phyloP scores from a whole-genome alignment of 2,888 invertebrate species.

The Thymelicus acteon region DNA sequence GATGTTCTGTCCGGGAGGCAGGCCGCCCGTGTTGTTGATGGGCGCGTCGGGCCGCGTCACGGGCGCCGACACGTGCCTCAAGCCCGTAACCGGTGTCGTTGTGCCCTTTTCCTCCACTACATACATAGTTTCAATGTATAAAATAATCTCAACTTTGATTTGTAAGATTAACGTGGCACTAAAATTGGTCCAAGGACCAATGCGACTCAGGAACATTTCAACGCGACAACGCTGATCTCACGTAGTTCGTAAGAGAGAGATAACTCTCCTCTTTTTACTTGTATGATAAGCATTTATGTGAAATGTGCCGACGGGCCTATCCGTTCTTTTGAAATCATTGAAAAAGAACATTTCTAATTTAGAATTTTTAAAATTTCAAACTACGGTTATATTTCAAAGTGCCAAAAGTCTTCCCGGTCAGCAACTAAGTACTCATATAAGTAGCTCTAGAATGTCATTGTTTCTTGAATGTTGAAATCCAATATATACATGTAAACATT shows the following conservation, averaged over 20 bases:
- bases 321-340: no score
- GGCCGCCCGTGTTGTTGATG: constrained; percentile 88
- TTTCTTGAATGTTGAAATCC: neutral
- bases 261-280: no score
- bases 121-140: constrained; percentile 55
- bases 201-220: no score
- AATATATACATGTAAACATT: constrained; percentile 22
- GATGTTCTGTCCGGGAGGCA: constrained; percentile 95
- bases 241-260: no score
- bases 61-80: constrained; percentile 91
- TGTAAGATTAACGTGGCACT: neutral
- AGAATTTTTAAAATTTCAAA: no score
- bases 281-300: no score
- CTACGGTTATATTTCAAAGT: neutral
- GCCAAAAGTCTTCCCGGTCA: neutral
- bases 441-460: neutral
- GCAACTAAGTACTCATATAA: neutral
- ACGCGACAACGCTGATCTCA: no score
- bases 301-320: no score
- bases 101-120: constrained; percentile 66
- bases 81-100: constrained; percentile 80
- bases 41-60: constrained; percentile 86
- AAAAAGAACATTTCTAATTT: no score
- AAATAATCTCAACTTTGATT: neutral
- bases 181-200: no score